Conservation (phyloP, 2,888 invertebrate species). For the Timema podura region DNA sequence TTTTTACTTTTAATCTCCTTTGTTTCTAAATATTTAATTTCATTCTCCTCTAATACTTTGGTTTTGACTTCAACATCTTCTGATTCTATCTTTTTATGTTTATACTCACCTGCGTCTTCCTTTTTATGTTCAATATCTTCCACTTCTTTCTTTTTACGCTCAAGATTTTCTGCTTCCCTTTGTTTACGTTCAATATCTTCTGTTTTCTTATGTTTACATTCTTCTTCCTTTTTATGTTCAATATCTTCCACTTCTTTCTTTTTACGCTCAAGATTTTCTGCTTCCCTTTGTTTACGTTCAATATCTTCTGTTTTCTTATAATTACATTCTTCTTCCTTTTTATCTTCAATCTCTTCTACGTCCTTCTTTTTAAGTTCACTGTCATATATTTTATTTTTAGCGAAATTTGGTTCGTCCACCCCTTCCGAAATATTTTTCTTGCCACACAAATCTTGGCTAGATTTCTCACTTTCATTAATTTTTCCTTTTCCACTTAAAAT, state of each 20-base stretch:
- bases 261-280: not conserved
- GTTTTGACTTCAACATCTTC: not conserved
- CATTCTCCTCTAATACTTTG: not conserved
- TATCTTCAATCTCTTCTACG: not conserved
- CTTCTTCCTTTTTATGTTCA: constrained; percentile 3
- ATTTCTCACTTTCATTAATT: not conserved
- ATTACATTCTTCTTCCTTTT: constrained; percentile 2
- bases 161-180: not conserved
- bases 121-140: not conserved
- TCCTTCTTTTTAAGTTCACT: too few relatives aligned
- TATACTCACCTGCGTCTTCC: not conserved
- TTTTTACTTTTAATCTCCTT: not conserved
- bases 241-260: not conserved
- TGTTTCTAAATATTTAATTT: constrained; percentile 16
- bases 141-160: not conserved
- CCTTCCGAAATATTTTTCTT: not conserved
- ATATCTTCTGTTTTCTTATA: not conserved
- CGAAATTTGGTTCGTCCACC: not conserved
- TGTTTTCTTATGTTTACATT: not conserved
- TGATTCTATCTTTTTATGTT: constrained; percentile 4
- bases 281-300: constrained; percentile 8
- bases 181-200: not conserved
- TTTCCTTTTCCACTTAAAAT: constrained; percentile 18
- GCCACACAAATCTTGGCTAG: not conserved
- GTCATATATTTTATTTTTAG: too few relatives aligned